phyloP scores from a whole-genome alignment of 2,888 invertebrate species.

The Bibio marci region DNA sequence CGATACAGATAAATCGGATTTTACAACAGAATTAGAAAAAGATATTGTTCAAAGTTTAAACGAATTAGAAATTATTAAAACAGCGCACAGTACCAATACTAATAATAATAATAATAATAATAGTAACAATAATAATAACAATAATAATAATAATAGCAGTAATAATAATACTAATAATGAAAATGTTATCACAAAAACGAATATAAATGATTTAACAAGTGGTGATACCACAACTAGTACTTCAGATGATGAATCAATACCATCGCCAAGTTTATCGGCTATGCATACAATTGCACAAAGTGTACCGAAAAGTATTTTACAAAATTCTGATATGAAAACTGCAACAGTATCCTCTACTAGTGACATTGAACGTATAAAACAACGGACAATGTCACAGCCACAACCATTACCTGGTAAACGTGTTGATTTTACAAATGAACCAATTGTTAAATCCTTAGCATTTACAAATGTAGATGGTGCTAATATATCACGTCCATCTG shows the following conservation, averaged over 20 bases:
- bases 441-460: constrained; percentile 12
- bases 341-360: constrained; percentile 6
- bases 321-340: constrained; percentile 6
- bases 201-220: constrained; percentile 8
- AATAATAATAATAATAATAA: background rate
- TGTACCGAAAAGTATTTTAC: constrained; percentile 9
- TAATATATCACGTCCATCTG: constrained; percentile 38
- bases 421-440: constrained; percentile 25
- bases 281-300: constrained; percentile 13
- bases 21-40: constrained; percentile 15
- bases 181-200: background rate
- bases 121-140: constrained; percentile 5
- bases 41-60: constrained; percentile 14
- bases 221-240: constrained; percentile 7
- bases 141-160: no score
- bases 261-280: constrained; percentile 10
- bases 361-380: constrained; percentile 10
- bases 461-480: constrained; percentile 17
- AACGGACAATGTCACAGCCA: constrained; percentile 14
- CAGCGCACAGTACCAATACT: no score
- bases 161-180: no score
- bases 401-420: constrained; percentile 16
- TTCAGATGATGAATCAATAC: constrained; percentile 13
- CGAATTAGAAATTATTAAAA: constrained; percentile 11
- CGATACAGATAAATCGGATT: constrained; percentile 18